Base-by-base conservation (phyloP, 2,797 vertebrate species). In the Protonibea diacanthus region DNA sequence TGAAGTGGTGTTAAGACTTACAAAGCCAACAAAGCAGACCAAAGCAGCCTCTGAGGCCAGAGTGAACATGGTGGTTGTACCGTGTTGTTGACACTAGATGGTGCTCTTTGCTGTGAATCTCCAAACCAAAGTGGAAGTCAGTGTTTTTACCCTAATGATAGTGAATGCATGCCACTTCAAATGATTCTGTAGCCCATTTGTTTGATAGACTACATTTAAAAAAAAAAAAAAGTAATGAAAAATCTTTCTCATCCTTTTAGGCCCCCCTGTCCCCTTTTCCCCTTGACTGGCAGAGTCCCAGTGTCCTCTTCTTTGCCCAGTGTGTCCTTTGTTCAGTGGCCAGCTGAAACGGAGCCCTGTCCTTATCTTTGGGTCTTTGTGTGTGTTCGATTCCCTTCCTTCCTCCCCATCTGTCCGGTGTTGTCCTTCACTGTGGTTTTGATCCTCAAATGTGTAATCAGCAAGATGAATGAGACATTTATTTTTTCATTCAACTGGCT, bases 71-170 rank as follows among this genome's bases (percentile, higher is more conserved):
- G 38, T 27, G 29, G 74, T 52, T 62, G 20, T 91, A 29, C 66
- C 33, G 15, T 4, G 0, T 45, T 60, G 6, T 53, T 2, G 60
- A 27, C 92, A 91, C 86, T 88, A 89, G 93, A 87, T 85, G 91
- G 88, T 61, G 90, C 81, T 85, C 72, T 88, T 90, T 80, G 77
- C 64, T 63, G 5, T 44, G 7, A 65, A 47, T 60, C 62, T 44
- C 33, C 23, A 38, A 60, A 66, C 20, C 55, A 70, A 8, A 44
- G 11, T 55, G 3, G 25, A 71, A 66, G 42, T 42, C 10, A 8
- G 44, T 29, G 20, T 51, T 29, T 52, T 18, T 44, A 33, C 5
- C 21, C 3, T 52, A 13, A n/a, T 53, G 7, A 38, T 8, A 1
- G 38, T 48, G 7, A 69, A 23, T 5, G 3, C 6, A 14, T 44